These are phyloP conservation scores for Hypsibius dujardini DNA, from an alignment of 1,140 invertebrate species.

Conservation along the genomic window DNA sequence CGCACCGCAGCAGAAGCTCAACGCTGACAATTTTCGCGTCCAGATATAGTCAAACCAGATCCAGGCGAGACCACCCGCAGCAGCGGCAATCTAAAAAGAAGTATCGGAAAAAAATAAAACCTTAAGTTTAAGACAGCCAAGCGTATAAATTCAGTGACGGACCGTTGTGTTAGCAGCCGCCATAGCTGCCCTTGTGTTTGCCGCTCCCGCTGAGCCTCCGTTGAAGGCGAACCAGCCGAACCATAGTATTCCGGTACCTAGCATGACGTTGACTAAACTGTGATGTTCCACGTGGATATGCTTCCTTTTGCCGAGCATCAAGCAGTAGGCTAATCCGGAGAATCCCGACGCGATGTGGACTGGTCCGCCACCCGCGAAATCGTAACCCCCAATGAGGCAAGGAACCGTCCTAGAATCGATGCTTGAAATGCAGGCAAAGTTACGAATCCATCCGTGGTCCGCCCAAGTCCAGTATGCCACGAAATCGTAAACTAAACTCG, in stretches of 20 bases:
- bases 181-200: not conserved
- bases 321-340: not conserved
- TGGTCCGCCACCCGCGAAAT: not conserved
- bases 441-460: not conserved
- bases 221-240: not conserved
- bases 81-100: not conserved
- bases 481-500: not conserved
- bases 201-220: not conserved
- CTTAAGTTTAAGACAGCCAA: no score
- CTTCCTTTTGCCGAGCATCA: not conserved
- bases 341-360: not conserved
- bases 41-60: not conserved
- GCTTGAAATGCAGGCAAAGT: not conserved
- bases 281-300: not conserved
- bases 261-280: not conserved
- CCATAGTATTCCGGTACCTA: not conserved
- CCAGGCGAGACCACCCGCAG: not conserved
- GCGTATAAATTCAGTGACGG: no score
- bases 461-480: not conserved
- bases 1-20: not conserved
- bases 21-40: constrained; percentile 8
- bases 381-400: not conserved
- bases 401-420: not conserved
- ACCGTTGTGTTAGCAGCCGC: not conserved
- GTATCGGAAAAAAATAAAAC: no score